Conservation (phyloP, 2,888 invertebrate genomes). For the Amblyteles armatorius region DNA sequence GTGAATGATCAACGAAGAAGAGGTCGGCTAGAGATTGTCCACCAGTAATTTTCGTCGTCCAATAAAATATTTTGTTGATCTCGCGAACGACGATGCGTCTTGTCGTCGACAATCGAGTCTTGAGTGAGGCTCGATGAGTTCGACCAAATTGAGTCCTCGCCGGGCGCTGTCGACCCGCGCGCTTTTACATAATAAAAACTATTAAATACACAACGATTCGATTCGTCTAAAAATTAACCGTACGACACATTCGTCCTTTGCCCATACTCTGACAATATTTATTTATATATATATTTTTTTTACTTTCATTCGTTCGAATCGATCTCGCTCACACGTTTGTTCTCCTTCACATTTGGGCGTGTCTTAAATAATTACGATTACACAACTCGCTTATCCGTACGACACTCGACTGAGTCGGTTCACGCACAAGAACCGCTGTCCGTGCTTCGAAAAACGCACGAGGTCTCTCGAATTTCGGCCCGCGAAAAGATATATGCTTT, state of each 20-base stretch:
- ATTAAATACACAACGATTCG: constrained; percentile 61
- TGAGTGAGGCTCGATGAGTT: constrained; percentile 14
- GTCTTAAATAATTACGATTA: constrained; percentile 33
- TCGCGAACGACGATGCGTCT: not conserved
- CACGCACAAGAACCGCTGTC: constrained; percentile 14
- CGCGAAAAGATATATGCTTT: constrained; percentile 61
- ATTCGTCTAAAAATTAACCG: constrained; percentile 47
- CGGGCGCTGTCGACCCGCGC: constrained; percentile 28
- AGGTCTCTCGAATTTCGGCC: constrained; percentile 68
- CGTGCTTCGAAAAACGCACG: constrained; percentile 30
- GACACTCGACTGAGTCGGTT: constrained; percentile 21
- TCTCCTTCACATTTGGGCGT: constrained; percentile 22
- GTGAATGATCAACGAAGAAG: not conserved
- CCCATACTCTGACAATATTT: constrained; percentile 45
- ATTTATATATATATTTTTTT: not conserved
- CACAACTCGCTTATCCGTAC: constrained; percentile 31
- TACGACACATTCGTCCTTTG: constrained; percentile 30
- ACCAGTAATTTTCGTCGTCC: not conserved
- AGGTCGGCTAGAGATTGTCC: not conserved
- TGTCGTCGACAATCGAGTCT: constrained; percentile 21
- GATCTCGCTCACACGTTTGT: constrained; percentile 25
- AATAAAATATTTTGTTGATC: not conserved
- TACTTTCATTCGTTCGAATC: constrained; percentile 27
- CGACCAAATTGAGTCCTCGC: constrained; percentile 36
- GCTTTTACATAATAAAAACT: constrained; percentile 36